These are phyloP conservation scores for Myxocyprinus asiaticus DNA, from an alignment of 2,113 vertebrate species.

Conservation along the genomic window DNA sequence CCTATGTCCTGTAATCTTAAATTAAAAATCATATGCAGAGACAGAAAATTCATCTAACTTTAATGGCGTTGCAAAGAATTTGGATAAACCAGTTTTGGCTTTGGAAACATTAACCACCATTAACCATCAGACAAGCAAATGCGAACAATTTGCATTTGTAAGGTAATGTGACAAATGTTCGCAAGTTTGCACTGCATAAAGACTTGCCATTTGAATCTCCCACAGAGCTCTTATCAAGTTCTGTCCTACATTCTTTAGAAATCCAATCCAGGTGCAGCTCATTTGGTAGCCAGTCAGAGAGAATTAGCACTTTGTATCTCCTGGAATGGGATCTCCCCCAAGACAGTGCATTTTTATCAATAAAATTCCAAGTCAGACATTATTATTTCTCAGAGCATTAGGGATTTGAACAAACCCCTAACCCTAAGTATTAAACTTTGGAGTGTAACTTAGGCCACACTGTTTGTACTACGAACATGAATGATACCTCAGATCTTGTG, in stretches of 20 bases:
- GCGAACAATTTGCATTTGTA: neutral
- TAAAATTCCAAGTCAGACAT: neutral
- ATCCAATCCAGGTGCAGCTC: constrained; percentile 43
- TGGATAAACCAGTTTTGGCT: neutral
- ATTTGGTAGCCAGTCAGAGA: constrained; percentile 29
- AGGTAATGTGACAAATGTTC: neutral
- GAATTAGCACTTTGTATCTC: constrained; percentile 57
- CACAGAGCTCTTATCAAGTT: constrained; percentile 35
- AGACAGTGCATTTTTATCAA: neutral
- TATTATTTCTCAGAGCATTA: no score
- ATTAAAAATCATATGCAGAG: neutral
- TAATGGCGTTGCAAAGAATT: neutral
- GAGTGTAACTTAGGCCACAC: no score
- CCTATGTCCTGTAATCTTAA: neutral
- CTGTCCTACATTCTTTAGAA: constrained; percentile 43
- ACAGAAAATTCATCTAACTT: neutral
- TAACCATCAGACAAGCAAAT: constrained; percentile 1
- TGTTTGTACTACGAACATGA: no score
- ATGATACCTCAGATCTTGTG: no score
- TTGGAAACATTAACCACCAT: neutral
- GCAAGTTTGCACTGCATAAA: neutral
- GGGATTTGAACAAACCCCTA: no score
- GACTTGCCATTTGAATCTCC: constrained; percentile 19
- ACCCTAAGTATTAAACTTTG: no score
- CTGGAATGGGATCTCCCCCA: constrained; percentile 37